Evolutionary conservation across 2,888 invertebrate species (phyloP).

Genomic region (Carpatolechia fugitivella): DNA sequence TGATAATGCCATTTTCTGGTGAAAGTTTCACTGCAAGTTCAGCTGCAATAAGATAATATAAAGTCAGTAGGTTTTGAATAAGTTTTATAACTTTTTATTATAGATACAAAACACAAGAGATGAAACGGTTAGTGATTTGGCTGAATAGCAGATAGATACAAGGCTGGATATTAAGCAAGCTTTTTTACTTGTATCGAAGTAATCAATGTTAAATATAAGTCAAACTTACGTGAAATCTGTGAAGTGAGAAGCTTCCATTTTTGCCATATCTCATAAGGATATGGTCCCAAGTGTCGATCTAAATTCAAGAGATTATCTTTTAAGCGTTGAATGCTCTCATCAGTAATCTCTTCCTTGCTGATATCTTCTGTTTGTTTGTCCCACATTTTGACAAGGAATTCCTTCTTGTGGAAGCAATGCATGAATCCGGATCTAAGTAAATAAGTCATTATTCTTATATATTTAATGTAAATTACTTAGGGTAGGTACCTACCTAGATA

Average conservation of each 20-base stretch:
- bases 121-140: too few relatives aligned
- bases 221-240: slow-evolving; percentile 79
- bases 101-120: too few relatives aligned
- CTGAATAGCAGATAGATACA: too few relatives aligned
- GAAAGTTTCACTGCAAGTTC: slow-evolving; percentile 81
- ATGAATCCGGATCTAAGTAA: slow-evolving; percentile 89
- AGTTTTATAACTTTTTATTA: too few relatives aligned
- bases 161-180: too few relatives aligned
- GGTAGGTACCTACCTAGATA: too few relatives aligned
- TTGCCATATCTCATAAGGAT: slow-evolving; percentile 93
- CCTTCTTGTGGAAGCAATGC: slow-evolving; percentile 88
- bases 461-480: too few relatives aligned
- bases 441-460: too few relatives aligned
- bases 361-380: slow-evolving; percentile 88
- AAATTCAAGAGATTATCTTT: slow-evolving; percentile 84
- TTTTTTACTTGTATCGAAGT: too few relatives aligned
- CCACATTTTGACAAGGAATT: slow-evolving; percentile 94
- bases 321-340: slow-evolving; percentile 82
- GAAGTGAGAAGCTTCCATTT: slow-evolving; percentile 91
- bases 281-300: slow-evolving; percentile 91
- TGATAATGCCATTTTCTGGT: slow-evolving; percentile 87
- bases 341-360: slow-evolving; percentile 80
- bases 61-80: background rate
- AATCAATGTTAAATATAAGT: background rate
- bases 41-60: slow-evolving; percentile 41